Percentiles rank a stretch among this genome's conserved stretches.
Evolutionary conservation across 2,888 invertebrate species (phyloP).

Genomic region (Dryobota labecula): DNA sequence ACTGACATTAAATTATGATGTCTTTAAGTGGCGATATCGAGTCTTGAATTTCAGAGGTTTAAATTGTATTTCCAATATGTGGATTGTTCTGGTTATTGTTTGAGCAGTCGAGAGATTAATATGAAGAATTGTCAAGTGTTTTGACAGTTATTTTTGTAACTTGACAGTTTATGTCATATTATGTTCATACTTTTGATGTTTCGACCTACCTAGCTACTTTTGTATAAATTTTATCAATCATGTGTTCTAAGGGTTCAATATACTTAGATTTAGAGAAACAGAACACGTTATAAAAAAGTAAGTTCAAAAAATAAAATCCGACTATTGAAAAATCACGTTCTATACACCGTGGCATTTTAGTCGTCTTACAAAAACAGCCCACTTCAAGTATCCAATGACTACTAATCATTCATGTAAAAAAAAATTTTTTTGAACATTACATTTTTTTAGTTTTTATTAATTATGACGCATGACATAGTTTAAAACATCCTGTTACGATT

Average conservation of each 20-base stretch:
- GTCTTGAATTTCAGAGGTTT: constrained; percentile 43
- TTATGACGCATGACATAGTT: too few species aligned
- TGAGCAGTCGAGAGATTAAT: constrained; percentile 1
- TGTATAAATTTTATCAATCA: neutral
- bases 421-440: too few species aligned
- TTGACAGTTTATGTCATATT: neutral
- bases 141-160: neutral
- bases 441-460: too few species aligned
- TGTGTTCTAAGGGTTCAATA: neutral
- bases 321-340: too few species aligned
- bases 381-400: too few species aligned
- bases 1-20: constrained; percentile 60
- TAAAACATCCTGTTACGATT: too few species aligned
- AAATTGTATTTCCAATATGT: constrained; percentile 45
- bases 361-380: too few species aligned
- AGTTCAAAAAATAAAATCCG: too few species aligned
- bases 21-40: constrained; percentile 41
- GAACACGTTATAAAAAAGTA: neutral
- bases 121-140: neutral
- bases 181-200: neutral
- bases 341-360: too few species aligned
- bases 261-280: neutral
- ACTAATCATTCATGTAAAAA: too few species aligned
- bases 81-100: constrained; percentile 9
- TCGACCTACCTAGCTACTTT: neutral